These are phyloP conservation scores for Lobophora halterata DNA, from an alignment of 2,888 invertebrate species.

Conservation along the genomic window DNA sequence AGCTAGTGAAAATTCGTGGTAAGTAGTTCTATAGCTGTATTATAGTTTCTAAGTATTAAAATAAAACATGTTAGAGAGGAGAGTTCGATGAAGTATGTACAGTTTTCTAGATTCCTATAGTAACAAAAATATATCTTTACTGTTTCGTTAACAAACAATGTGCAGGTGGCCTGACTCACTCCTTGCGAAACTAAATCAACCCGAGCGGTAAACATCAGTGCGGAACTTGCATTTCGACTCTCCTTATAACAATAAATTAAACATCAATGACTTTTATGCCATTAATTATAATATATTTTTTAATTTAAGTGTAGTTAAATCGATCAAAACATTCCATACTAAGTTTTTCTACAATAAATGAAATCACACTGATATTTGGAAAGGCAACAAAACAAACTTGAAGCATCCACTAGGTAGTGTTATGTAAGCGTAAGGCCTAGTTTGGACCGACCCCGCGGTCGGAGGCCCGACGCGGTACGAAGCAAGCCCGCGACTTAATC, in stretches of 20 bases:
- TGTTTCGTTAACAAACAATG: constrained; percentile 24
- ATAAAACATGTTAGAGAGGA: constrained; percentile 64
- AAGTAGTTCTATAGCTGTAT: constrained; percentile 51
- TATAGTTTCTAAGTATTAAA: constrained; percentile 39
- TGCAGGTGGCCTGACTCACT: constrained; percentile 17
- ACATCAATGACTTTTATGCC: constrained; percentile 17
- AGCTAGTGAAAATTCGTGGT: constrained; percentile 69
- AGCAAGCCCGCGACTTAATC: constrained; percentile 5
- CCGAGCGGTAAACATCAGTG: constrained; percentile 25
- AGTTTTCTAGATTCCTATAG: constrained; percentile 32
- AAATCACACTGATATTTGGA: constrained; percentile 77
- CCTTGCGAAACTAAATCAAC: constrained; percentile 21
- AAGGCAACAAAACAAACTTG: constrained; percentile 75
- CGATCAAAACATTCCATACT: constrained; percentile 71
- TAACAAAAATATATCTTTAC: constrained; percentile 37
- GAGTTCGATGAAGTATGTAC: constrained; percentile 35
- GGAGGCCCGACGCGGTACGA: constrained; percentile 14
- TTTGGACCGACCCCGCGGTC: constrained; percentile 6
- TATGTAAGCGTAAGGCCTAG: constrained; percentile 44
- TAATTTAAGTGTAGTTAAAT: constrained; percentile 41
- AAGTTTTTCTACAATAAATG: constrained; percentile 64
- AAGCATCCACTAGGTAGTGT: constrained; percentile 73
- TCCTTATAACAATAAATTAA: constrained; percentile 32
- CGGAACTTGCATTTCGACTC: constrained; percentile 25
- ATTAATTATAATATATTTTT: constrained; percentile 24